These are phyloP conservation scores for Zingel zingel DNA, from an alignment of 2,113 vertebrate species.

Conservation along the genomic window DNA sequence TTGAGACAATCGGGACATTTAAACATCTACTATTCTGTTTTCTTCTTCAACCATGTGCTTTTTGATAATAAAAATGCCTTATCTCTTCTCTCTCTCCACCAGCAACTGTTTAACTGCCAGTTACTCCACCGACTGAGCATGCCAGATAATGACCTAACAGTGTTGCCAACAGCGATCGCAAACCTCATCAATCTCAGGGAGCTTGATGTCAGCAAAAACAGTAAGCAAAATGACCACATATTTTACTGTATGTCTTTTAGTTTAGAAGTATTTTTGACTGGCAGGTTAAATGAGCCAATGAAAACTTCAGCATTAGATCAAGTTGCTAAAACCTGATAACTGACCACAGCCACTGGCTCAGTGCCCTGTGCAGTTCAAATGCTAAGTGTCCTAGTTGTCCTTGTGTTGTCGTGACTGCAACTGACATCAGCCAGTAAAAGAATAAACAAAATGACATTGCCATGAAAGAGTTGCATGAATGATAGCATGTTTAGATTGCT, in stretches of 20 bases:
- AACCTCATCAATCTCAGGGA: slow-evolving; percentile 99
- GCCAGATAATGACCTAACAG: slow-evolving; percentile 97
- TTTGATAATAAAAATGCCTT: slow-evolving; percentile 26
- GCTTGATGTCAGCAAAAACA: slow-evolving; percentile 99
- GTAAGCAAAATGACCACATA: slow-evolving; percentile 83
- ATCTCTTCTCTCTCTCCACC: slow-evolving; percentile 72
- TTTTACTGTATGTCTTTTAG: neutral
- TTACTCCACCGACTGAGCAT: slow-evolving; percentile 96
- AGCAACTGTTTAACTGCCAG: slow-evolving; percentile 99
- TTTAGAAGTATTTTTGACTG: neutral
- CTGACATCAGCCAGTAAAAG: neutral
- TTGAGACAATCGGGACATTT: neutral
- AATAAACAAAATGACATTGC: neutral
- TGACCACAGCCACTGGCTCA: neutral
- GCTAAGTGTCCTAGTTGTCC: neutral
- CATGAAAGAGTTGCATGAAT: neutral
- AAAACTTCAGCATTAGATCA: slow-evolving; percentile 5
- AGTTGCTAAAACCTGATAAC: slow-evolving; percentile 15
- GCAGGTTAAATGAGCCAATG: neutral
- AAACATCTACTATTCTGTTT: neutral
- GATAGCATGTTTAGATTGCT: neutral
- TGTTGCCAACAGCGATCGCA: slow-evolving; percentile 94
- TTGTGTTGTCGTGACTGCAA: neutral
- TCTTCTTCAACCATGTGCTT: neutral
- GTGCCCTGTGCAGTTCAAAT: slow-evolving; percentile 4